These are phyloP conservation scores for Chelonia mydas DNA, from an alignment of 2,797 vertebrate genomes.

Conservation along the genomic window DNA sequence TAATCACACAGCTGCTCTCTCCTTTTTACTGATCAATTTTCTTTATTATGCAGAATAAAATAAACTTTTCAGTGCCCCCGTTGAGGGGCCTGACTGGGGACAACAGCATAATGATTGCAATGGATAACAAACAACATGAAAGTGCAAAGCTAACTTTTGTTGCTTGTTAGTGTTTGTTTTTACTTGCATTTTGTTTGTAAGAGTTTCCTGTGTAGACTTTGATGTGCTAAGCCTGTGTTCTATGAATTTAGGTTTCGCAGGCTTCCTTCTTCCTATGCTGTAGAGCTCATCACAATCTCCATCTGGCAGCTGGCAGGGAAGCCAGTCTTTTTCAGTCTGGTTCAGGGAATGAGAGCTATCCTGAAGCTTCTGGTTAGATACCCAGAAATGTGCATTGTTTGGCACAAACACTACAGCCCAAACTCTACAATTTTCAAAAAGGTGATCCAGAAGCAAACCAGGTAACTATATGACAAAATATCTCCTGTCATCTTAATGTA, in stretches of 20 bases:
- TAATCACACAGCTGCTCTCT: not conserved
- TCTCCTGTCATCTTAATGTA: too few species aligned
- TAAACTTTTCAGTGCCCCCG: not conserved
- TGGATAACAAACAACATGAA: not conserved
- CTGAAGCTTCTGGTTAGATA: conserved; percentile 39
- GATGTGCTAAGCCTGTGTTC: not conserved
- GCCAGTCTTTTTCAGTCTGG: conserved; percentile 33
- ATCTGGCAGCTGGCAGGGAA: conserved; percentile 54
- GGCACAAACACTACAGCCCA: conserved; percentile 2
- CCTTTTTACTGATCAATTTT: not conserved
- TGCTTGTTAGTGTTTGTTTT: conserved; percentile 2
- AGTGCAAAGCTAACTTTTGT: not conserved
- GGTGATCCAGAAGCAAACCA: conserved; percentile 45
- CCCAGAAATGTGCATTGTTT: conserved; percentile 37
- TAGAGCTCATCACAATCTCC: conserved; percentile 41
- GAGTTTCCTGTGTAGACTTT: not conserved
- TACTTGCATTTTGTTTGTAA: not conserved
- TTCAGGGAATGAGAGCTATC: conserved; percentile 37
- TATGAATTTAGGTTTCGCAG: conserved; percentile 40
- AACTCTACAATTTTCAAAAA: conserved; percentile 45
- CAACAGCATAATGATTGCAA: not conserved
- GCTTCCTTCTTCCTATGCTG: conserved; percentile 48
- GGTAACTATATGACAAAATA: not conserved
- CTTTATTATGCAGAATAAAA: not conserved
- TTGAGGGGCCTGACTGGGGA: not conserved